These are phyloP conservation scores for Phaedon cochleariae DNA, from an alignment of 2,888 invertebrate genomes.

Conservation along the genomic window DNA sequence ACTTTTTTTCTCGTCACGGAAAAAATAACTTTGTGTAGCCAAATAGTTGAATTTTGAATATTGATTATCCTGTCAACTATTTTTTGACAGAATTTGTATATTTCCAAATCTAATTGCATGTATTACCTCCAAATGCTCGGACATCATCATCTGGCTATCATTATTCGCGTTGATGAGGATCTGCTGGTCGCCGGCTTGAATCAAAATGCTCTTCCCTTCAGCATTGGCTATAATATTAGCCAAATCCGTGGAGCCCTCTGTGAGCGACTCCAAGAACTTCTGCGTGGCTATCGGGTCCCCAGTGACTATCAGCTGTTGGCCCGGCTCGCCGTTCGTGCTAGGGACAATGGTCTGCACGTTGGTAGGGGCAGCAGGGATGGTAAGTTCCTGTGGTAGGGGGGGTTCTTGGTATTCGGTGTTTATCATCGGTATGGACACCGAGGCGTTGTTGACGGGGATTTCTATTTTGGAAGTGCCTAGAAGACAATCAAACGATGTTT, in stretches of 20 bases:
- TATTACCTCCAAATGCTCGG: too few species aligned
- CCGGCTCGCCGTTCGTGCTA: conserved; percentile 36
- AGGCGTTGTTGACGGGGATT: conserved; percentile 5
- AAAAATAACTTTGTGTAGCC: too few species aligned
- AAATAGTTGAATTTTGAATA: too few species aligned
- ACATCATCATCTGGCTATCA: conserved; percentile 54
- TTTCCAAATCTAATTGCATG: too few species aligned
- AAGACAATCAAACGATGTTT: not conserved
- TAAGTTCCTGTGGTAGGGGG: conserved; percentile 1
- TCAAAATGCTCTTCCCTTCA: conserved; percentile 49
- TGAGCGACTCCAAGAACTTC: conserved; percentile 60
- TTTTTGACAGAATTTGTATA: too few species aligned
- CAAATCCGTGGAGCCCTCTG: conserved; percentile 60
- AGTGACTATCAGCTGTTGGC: conserved; percentile 59
- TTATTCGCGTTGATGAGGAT: conserved; percentile 60
- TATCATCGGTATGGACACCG: conserved; percentile 19
- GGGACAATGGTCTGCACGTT: conserved; percentile 25
- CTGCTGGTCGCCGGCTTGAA: conserved; percentile 62
- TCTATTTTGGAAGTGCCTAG: conserved; percentile 28
- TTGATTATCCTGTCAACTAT: too few species aligned
- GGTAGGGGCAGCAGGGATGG: conserved; percentile 33
- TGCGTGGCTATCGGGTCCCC: conserved; percentile 61
- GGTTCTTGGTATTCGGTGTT: conserved; percentile 5
- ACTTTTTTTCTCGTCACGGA: too few species aligned
- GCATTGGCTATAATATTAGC: conserved; percentile 59